Conservation (phyloP, 2,888 invertebrate genomes). For the Cenopis cana region DNA sequence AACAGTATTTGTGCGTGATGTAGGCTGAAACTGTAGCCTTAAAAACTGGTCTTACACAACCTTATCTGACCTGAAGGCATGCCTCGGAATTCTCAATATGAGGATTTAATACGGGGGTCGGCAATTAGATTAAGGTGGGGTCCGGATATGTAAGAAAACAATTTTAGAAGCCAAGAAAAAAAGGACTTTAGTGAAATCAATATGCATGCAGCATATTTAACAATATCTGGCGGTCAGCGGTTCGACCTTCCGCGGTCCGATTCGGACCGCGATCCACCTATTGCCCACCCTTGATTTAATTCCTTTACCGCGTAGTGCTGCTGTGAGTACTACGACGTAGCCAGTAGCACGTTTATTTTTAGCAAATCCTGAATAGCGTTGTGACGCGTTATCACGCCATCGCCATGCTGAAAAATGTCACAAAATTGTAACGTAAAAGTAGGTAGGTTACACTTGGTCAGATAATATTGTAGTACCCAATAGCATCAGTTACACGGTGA, state of each 20-base stretch:
- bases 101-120: too few relatives aligned
- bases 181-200: too few relatives aligned
- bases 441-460: background rate
- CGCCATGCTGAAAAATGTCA: background rate
- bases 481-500: too few relatives aligned
- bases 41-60: background rate
- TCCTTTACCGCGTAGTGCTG: background rate
- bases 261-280: too few relatives aligned
- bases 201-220: too few relatives aligned
- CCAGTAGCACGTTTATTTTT: background rate
- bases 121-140: too few relatives aligned
- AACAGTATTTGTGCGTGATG: constrained; percentile 5
- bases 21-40: background rate
- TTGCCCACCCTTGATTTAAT: too few relatives aligned
- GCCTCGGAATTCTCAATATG: background rate
- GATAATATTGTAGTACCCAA: constrained; percentile 1
- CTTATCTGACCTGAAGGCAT: background rate
- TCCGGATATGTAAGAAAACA: too few relatives aligned
- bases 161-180: too few relatives aligned
- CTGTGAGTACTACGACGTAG: background rate
- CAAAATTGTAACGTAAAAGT: background rate
- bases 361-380: background rate
- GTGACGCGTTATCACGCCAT: too few relatives aligned
- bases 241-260: too few relatives aligned
- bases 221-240: too few relatives aligned